Evolutionary conservation across 2,797 vertebrate genomes (phyloP), one percentile per base, ranked within the genome.

Genomic region (Cheirogaleus major): DNA sequence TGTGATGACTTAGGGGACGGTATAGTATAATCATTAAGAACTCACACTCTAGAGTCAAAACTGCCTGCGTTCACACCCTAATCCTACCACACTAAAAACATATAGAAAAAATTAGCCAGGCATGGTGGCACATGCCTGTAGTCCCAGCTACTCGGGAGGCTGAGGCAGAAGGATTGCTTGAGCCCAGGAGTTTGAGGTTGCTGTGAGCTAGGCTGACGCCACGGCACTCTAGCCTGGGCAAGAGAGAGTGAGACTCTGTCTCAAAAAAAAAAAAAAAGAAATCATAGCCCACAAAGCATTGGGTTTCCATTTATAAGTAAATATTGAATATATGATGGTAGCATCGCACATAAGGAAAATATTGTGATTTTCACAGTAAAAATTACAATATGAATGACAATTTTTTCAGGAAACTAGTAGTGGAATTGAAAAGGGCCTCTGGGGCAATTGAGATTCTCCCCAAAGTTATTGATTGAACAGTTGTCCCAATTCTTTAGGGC

Each of bases 371-470:
- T 82, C 75, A 85, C 35, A 95, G 59, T 91, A 89, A 61, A 50
- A 43, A n/a, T 89, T 91, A 23, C 45, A 91, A 70, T 61, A 59
- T n/a, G 12, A 88, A 67, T 4, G 27, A 79, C 43, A 73, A 52
- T 94, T 92, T 92, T 20, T 87, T 95, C 32, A 25, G 48, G 83
- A 92, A 90, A 87, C 85, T 81, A 30, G 38, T 27, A 32, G 17
- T 63, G 5, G 35, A 35, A 63, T 48, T 86, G 70, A 48, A 86
- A 91, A 87, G 50, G 52, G 20, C 17, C 82, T 65, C 55, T 25
- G 27, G 14, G 38, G n/a, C 30, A 65, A 89, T 9, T 73, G 73
- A 75, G 12, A 94, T 84, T 86, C 73, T 90, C 45, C 32, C 27
- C 73, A 45, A 0, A 67, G 35, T 41, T 93, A 61, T 20, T 76